These are phyloP conservation scores for Diplosoma virens DNA, from an alignment of 23 tunicate genomes.

Conservation along the genomic window DNA sequence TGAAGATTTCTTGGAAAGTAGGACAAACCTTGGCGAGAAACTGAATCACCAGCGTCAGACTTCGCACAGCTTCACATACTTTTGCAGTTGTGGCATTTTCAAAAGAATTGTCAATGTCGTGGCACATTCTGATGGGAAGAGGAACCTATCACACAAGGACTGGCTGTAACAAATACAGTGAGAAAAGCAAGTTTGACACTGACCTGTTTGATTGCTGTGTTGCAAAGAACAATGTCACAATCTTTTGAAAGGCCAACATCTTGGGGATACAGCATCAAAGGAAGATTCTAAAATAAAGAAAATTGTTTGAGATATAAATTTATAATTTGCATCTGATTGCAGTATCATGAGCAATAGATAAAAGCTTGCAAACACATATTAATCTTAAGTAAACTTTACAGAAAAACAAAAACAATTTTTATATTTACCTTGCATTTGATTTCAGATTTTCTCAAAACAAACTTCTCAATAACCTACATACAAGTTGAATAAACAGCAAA, in stretches of 20 bases:
- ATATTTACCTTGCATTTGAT: conserved; percentile 30
- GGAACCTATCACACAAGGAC: conserved; percentile 34
- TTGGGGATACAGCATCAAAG: conserved; percentile 55
- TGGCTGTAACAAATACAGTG: neutral
- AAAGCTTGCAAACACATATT: neutral
- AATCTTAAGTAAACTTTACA: too few relatives aligned
- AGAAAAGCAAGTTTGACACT: neutral
- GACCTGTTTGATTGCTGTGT: neutral
- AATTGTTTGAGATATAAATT: neutral
- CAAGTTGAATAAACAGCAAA: neutral
- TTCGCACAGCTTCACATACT: conserved; percentile 79
- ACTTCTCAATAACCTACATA: conserved; percentile 30
- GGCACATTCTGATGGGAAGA: conserved; percentile 49
- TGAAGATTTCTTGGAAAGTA: too few relatives aligned
- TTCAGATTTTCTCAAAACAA: conserved; percentile 13
- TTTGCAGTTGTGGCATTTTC: conserved; percentile 38
- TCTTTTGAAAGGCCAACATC: conserved; percentile 51
- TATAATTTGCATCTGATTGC: neutral
- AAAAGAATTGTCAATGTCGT: conserved; percentile 40
- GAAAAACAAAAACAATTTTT: neutral
- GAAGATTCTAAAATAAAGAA: conserved; percentile 31
- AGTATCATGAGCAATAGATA: too few relatives aligned
- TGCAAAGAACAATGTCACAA: neutral
- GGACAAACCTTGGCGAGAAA: conserved; percentile 70
- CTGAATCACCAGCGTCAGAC: conserved; percentile 48